These are phyloP conservation scores for Ochotona princeps DNA, from an alignment of 2,113 vertebrate species.

Conservation along the genomic window DNA sequence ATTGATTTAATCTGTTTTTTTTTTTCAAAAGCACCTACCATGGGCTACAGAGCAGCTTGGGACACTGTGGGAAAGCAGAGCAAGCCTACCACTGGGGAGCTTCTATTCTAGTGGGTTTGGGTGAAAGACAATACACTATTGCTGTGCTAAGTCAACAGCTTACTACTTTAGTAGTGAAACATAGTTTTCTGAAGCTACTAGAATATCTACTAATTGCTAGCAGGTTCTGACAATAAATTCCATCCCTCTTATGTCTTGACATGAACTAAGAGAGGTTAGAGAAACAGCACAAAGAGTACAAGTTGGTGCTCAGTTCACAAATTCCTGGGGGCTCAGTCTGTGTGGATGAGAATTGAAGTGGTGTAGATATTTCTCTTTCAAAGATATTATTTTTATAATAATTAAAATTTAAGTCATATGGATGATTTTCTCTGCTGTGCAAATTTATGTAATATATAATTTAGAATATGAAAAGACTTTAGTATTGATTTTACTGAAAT, in stretches of 20 bases:
- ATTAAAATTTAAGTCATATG: conserved; percentile 21
- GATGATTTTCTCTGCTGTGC: background rate
- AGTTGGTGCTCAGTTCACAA: background rate
- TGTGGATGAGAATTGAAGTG: background rate
- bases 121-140: no score
- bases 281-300: background rate
- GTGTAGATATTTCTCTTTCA: background rate
- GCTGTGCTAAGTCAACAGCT: background rate
- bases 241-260: background rate
- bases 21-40: background rate
- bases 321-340: background rate
- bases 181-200: background rate
- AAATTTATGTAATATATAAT: background rate
- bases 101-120: background rate
- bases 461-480: background rate
- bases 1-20: background rate
- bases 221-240: background rate
- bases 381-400: background rate
- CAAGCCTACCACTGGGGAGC: background rate
- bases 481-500: conserved; percentile 14
- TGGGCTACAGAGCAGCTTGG: background rate
- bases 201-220: background rate
- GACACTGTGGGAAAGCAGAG: background rate
- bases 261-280: background rate
- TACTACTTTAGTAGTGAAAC: background rate